Evolutionary conservation across 1,140 invertebrate species (phyloP).

Genomic region (Danaus melanippus): DNA sequence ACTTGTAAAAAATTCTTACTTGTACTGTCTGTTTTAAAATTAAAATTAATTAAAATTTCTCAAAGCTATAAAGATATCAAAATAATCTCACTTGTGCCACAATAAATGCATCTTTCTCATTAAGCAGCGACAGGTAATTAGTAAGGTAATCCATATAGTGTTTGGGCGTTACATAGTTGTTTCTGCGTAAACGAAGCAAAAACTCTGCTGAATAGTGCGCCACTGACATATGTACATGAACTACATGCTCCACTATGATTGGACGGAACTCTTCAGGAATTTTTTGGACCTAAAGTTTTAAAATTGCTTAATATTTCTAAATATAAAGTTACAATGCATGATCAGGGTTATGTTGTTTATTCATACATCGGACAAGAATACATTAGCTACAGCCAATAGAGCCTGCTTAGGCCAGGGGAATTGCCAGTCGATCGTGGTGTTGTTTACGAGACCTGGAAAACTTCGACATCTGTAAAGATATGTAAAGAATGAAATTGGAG

Average conservation of each 20-base stretch:
- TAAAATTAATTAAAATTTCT: too few relatives aligned
- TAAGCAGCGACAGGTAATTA: constrained; percentile 81
- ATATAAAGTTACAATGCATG: too few relatives aligned
- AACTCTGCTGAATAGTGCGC: constrained; percentile 82
- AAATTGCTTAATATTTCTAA: too few relatives aligned
- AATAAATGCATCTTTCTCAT: constrained; percentile 79
- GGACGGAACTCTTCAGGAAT: constrained; percentile 79
- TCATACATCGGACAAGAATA: constrained; percentile 80
- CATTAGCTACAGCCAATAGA: constrained; percentile 85
- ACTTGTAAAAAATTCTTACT: too few relatives aligned
- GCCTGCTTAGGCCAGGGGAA: constrained; percentile 94
- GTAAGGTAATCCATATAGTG: constrained; percentile 91
- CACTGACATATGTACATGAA: constrained; percentile 85
- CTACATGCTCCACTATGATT: constrained; percentile 84
- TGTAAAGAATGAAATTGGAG: background rate
- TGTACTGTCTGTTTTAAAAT: too few relatives aligned
- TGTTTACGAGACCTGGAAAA: constrained; percentile 93
- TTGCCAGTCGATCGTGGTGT: constrained; percentile 95
- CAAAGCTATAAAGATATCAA: background rate
- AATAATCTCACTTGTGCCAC: constrained; percentile 71
- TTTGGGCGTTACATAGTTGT: constrained; percentile 91
- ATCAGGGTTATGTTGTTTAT: background rate
- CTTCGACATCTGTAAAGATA: constrained; percentile 78
- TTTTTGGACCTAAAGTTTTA: constrained; percentile 61
- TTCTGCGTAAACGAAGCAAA: constrained; percentile 78